Evolutionary conservation across 2,797 vertebrate species (phyloP).

Genomic region (Spizella passerina): DNA sequence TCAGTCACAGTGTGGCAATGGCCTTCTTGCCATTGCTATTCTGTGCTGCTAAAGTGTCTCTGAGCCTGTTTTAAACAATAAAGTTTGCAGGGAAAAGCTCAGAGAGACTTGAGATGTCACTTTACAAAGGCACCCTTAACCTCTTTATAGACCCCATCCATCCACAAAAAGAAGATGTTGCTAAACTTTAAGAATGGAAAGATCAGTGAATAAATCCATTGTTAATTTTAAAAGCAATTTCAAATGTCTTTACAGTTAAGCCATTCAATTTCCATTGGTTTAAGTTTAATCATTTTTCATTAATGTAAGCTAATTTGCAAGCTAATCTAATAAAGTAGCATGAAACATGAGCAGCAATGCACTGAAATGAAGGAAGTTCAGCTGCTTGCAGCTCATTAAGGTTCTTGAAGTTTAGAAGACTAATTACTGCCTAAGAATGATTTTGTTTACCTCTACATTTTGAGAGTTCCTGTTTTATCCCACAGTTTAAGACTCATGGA

Average conservation of each 20-base stretch:
- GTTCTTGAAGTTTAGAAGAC: slow-evolving; percentile 47
- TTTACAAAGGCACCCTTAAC: background rate
- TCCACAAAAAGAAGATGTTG: background rate
- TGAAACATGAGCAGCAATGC: slow-evolving; percentile 46
- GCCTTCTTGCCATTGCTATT: background rate
- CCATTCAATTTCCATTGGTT: slow-evolving; percentile 62
- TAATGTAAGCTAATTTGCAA: slow-evolving; percentile 61
- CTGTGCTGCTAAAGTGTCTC: background rate
- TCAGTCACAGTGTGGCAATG: background rate
- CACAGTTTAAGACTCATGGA: background rate
- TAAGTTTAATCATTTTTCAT: slow-evolving; percentile 68
- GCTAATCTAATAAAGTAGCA: slow-evolving; percentile 65
- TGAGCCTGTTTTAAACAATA: background rate
- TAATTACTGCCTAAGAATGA: slow-evolving; percentile 48
- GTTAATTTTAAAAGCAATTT: slow-evolving; percentile 64
- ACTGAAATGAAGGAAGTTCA: slow-evolving; percentile 48
- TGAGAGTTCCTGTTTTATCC: slow-evolving; percentile 29
- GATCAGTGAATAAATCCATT: slow-evolving; percentile 46
- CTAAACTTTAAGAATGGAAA: slow-evolving; percentile 20
- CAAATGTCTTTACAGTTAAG: slow-evolving; percentile 45
- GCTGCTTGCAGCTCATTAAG: slow-evolving; percentile 47
- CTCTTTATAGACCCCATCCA: background rate
- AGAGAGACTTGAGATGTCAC: background rate
- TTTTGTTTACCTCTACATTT: slow-evolving; percentile 54
- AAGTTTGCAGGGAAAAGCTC: background rate